Evolutionary conservation across 2,113 vertebrate species (phyloP).

Genomic region (Aptenodytes patagonicus): DNA sequence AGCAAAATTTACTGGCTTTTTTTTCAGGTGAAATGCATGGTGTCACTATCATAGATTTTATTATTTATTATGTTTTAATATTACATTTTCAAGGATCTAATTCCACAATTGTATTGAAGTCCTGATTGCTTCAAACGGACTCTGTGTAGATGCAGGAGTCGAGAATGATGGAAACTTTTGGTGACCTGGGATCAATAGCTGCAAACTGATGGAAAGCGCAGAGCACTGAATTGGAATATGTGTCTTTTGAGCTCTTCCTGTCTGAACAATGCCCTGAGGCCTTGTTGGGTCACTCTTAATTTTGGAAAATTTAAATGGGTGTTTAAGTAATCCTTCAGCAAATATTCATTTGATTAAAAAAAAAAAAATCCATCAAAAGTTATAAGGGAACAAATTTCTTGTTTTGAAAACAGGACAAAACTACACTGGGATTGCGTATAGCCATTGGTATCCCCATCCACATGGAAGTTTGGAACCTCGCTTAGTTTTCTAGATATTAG

Average conservation of each 20-base stretch:
- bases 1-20: background rate
- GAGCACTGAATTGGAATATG: background rate
- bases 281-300: background rate
- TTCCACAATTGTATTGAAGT: background rate
- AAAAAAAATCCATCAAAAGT: background rate
- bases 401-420: background rate
- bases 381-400: background rate
- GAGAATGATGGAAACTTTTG: background rate
- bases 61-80: background rate
- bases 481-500: background rate
- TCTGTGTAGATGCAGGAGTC: background rate
- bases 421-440: background rate
- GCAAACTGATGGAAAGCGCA: background rate
- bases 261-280: background rate
- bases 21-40: background rate
- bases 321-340: background rate
- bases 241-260: background rate
- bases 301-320: background rate
- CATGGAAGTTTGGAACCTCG: background rate
- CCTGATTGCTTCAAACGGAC: background rate
- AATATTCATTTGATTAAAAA: background rate
- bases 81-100: background rate
- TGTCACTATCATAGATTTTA: background rate
- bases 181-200: slow-evolving; percentile 1
- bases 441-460: background rate